Conservation (phyloP, 2,797 vertebrate species). For the Hoplostethus mediterraneus region DNA sequence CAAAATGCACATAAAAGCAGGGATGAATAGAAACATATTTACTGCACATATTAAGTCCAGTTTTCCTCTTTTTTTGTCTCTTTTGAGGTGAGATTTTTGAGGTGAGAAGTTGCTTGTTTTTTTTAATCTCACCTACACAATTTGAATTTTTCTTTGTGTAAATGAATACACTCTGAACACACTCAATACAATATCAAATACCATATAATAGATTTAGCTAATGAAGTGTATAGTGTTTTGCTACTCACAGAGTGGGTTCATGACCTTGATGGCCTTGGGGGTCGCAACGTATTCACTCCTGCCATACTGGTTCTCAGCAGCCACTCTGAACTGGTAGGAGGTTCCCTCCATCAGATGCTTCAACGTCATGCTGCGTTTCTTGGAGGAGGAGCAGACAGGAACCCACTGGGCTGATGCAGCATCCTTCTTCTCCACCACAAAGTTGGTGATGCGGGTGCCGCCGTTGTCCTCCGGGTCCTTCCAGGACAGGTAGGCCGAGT, state of each 20-base stretch:
- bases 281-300: constrained; percentile 93
- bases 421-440: constrained; percentile 97
- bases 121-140: no score
- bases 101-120: no score
- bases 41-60: no score
- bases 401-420: constrained; percentile 92
- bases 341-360: constrained; percentile 95
- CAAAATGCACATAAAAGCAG: no score
- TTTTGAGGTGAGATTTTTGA: no score
- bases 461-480: constrained; percentile 98
- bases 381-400: constrained; percentile 94
- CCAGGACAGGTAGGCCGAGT: constrained; percentile 98
- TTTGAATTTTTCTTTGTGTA: no score
- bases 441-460: constrained; percentile 95
- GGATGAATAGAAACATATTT: no score
- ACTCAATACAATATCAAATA: no score
- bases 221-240: neutral
- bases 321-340: constrained; percentile 96
- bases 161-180: no score
- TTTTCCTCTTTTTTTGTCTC: no score
- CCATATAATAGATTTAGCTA: no score
- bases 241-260: constrained; percentile 97
- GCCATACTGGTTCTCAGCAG: constrained; percentile 97
- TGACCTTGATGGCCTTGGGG: constrained; percentile 93
- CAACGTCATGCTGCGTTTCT: constrained; percentile 94